Evolutionary conservation across 2,888 invertebrate genomes (phyloP).

Genomic region (Omphaloscelis lunosa): DNA sequence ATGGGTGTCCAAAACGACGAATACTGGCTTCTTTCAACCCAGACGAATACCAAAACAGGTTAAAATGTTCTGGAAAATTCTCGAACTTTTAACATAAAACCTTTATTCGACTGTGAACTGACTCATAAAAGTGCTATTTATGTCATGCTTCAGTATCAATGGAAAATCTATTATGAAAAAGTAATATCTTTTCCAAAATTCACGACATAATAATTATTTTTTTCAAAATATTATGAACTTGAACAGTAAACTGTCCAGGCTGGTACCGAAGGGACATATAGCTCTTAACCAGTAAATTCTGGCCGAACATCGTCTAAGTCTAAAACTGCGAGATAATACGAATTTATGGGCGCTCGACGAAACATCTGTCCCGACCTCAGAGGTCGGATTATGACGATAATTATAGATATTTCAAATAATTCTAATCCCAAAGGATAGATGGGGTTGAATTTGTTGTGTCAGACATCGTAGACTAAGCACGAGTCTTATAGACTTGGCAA

Average conservation of each 20-base stretch:
- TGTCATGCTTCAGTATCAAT: slow-evolving; percentile 15
- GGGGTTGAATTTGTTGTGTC: neutral
- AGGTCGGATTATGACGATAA: slow-evolving; percentile 49
- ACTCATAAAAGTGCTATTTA: slow-evolving; percentile 9
- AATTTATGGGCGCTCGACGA: slow-evolving; percentile 45
- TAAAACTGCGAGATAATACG: slow-evolving; percentile 44
- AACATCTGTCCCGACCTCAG: slow-evolving; percentile 44
- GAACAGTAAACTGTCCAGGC: slow-evolving; percentile 11
- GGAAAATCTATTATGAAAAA: no score
- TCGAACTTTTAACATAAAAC: slow-evolving; percentile 3
- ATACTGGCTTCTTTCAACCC: neutral
- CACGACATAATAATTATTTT: slow-evolving; percentile 7
- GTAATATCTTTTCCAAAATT: slow-evolving; percentile 5
- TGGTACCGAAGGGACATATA: slow-evolving; percentile 40
- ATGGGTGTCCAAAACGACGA: neutral
- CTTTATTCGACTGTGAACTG: neutral
- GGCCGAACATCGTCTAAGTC: slow-evolving; percentile 16
- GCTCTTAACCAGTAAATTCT: slow-evolving; percentile 42
- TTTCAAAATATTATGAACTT: slow-evolving; percentile 21
- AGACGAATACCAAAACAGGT: neutral
- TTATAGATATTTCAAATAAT: slow-evolving; percentile 46
- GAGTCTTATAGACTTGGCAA: neutral
- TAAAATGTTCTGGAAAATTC: slow-evolving; percentile 8
- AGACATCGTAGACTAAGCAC: neutral
- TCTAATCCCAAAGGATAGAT: slow-evolving; percentile 11